Conservation (phyloP, 2,888 invertebrate species). For the Drosophila ustulata region DNA sequence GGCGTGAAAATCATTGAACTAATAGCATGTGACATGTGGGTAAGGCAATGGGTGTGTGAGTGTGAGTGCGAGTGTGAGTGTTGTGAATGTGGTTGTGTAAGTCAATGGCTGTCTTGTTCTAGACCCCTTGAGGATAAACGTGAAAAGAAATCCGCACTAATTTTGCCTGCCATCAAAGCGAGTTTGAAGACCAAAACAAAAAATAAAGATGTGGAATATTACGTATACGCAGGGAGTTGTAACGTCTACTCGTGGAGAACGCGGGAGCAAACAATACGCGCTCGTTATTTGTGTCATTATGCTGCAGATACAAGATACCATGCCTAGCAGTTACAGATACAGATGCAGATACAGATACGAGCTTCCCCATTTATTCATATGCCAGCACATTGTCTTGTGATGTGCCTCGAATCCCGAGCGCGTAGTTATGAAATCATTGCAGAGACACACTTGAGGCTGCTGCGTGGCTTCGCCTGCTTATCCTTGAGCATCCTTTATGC, state of each 20-base stretch:
- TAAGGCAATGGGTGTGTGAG: constrained; percentile 6
- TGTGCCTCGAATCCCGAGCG: constrained; percentile 36
- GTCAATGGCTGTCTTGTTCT: constrained; percentile 51
- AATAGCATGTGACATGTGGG: constrained; percentile 75
- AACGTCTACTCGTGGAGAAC: constrained; percentile 62
- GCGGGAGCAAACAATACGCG: constrained; percentile 70
- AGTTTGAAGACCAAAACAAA: constrained; percentile 9
- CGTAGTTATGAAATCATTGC: constrained; percentile 74
- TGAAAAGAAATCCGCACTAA: constrained; percentile 76
- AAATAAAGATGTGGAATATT: constrained; percentile 44
- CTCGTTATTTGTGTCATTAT: constrained; percentile 82
- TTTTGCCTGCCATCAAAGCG: constrained; percentile 55
- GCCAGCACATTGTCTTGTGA: constrained; percentile 54
- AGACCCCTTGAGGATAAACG: constrained; percentile 57
- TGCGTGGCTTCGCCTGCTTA: constrained; percentile 10
- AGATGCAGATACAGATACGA: constrained; percentile 11
- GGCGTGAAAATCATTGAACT: constrained; percentile 82
- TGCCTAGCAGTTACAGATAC: constrained; percentile 40
- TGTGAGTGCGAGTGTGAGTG: constrained; percentile 21
- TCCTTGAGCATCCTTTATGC: constrained; percentile 37
- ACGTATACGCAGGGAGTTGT: constrained; percentile 78
- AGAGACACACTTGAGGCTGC: constrained; percentile 8
- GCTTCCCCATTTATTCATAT: constrained; percentile 60
- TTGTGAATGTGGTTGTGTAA: constrained; percentile 21
- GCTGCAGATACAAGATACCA: constrained; percentile 53